Evolutionary conservation across 2,113 vertebrate species (phyloP).

Genomic region (Tragelaphus buxtoni): DNA sequence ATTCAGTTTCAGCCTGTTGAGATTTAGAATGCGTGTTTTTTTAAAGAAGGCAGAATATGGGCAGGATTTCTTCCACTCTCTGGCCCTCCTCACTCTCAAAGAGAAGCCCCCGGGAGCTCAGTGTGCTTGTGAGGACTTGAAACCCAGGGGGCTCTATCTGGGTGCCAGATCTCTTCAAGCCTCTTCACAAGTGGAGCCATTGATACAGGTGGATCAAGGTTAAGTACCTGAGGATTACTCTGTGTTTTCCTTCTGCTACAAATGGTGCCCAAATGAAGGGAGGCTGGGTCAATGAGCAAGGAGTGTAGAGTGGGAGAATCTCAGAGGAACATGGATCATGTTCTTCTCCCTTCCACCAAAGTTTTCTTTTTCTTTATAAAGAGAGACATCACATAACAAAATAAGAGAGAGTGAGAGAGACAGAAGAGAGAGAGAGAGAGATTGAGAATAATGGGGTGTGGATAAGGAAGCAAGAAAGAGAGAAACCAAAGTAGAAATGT

Average conservation of each 20-base stretch:
- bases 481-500: background rate
- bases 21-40: background rate
- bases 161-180: background rate
- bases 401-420: background rate
- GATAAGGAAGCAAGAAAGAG: background rate
- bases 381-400: background rate
- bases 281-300: background rate
- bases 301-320: fast-evolving
- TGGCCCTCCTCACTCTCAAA: background rate
- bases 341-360: background rate
- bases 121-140: background rate
- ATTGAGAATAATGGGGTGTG: background rate
- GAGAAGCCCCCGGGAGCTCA: fast-evolving
- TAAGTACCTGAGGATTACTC: slow-evolving; percentile 5
- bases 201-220: background rate
- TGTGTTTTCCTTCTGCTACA: background rate
- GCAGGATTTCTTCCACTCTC: background rate
- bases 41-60: background rate
- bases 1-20: background rate
- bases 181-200: background rate
- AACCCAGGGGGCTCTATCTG: background rate
- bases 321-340: too few relatives aligned
- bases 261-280: background rate
- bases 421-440: background rate
- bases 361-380: background rate